Evolutionary conservation across 2,888 invertebrate species (phyloP).

Genomic region (Cataglyphis albicans): DNA sequence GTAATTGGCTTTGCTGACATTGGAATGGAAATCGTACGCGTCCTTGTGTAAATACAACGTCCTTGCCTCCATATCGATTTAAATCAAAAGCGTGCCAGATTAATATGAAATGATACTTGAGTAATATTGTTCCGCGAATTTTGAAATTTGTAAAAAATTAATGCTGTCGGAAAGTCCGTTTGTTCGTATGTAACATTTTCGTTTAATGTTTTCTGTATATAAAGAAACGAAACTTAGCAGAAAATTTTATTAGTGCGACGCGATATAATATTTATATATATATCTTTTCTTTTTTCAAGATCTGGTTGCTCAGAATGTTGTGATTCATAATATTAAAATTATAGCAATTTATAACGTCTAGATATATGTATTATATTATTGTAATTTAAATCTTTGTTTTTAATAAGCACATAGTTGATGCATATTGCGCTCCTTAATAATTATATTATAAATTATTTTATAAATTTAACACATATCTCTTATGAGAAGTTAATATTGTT

Average conservation of each 20-base stretch:
- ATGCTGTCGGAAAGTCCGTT: not conserved
- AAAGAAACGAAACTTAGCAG: not conserved
- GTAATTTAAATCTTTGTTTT: not conserved
- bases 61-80: conserved; percentile 45
- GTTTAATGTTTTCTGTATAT: not conserved
- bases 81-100: conserved; percentile 11
- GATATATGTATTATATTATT: not conserved
- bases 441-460: not conserved
- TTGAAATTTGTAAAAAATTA: not conserved
- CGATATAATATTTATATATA: not conserved
- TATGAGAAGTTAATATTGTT: not conserved
- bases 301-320: not conserved
- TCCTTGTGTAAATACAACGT: conserved; percentile 14
- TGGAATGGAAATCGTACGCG: not conserved
- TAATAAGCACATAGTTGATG: not conserved
- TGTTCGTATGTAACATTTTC: not conserved
- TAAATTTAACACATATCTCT: not conserved
- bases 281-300: not conserved
- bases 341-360: not conserved
- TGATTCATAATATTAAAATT: not conserved
- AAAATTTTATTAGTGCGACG: not conserved
- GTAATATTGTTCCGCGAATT: conserved; percentile 34
- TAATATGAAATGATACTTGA: conserved; percentile 5
- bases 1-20: conserved; percentile 11
- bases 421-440: not conserved